Base-by-base conservation (phyloP, 2,113 vertebrate species). In the Ageneiosus marmoratus region DNA sequence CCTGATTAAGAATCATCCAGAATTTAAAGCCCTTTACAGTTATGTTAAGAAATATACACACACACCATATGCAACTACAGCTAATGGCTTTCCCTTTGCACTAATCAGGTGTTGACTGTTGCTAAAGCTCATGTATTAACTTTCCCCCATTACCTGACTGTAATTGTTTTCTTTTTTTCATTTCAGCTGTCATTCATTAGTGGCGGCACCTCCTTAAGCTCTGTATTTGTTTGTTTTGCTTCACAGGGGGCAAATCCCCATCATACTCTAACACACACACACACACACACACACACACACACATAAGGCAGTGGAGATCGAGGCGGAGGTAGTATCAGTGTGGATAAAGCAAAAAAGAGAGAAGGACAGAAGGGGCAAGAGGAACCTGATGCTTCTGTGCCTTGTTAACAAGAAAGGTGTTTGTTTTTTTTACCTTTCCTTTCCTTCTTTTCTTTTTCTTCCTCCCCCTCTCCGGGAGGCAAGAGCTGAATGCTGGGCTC, bases 361-460 rank as follows among this genome's bases (percentile, higher is more conserved):
- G 60, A 32, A 34, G 7, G 53, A 80, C 72, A 81, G 32, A 83
- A 34, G 74, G 55, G 53, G 70, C 84, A 67, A 32, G 16, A 46
- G 75, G 56, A 87, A 87, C 83, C 79, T 78, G 86, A 77, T 77
- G 77, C 87, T 84, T 80, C 87, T 88, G 85, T 83, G 80, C 76
- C 87, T 84, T 80, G 87, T 88, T 88, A 88, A 84, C 85, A 84
- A 74, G 79, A 65, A 73, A 88, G 85, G 87, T 88, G 87, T 84
- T 88, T 88, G 83, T 86, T 88, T 84, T 86, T 77, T 77, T 86
- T 88, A 76, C 85, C 76, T 84, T 80, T 84, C 63, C 56, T 88
- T 84, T 86, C 85, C 87, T 84, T 73, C 85, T 86, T 84, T 88
- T 79, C 87, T 77, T 77, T 73, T 80, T 79, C 80, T 80, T 84